Conservation (phyloP, 1,140 invertebrate species). For the Hydropsyche tenuis region DNA sequence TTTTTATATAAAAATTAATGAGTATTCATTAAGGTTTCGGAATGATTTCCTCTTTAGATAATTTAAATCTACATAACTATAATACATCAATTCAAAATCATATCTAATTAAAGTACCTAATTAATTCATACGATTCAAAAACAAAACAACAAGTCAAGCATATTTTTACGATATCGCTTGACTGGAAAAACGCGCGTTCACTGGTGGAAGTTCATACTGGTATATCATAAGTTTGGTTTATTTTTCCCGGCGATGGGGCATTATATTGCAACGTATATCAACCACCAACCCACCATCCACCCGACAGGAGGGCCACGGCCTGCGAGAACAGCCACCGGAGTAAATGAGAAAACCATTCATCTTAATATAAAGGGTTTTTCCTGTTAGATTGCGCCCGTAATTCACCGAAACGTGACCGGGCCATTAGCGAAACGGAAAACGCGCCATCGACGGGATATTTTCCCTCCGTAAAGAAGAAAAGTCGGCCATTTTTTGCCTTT, state of each 20-base stretch:
- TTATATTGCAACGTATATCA: constrained; percentile 50
- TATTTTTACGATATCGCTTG: not conserved
- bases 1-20: no score
- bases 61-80: no score
- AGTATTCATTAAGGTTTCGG: no score
- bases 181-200: constrained; percentile 25
- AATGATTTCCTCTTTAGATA: no score
- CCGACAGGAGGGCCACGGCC: constrained; percentile 7
- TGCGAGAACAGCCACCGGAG: constrained; percentile 38
- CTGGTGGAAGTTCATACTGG: constrained; percentile 47
- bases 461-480: no score
- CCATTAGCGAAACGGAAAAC: constrained; percentile 31
- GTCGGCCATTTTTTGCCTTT: no score
- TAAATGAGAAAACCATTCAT: constrained; percentile 51
- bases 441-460: no score
- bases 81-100: no score
- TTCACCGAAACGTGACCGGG: constrained; percentile 40
- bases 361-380: constrained; percentile 51
- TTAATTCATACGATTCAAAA: not conserved
- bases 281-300: constrained; percentile 21
- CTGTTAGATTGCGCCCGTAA: constrained; percentile 49
- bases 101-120: no score
- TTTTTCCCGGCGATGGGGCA: constrained; percentile 49
- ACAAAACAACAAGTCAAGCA: not conserved
- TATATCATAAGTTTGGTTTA: constrained; percentile 51